These are phyloP conservation scores for Cathartes aura DNA, from an alignment of 2,113 vertebrate genomes.

Conservation along the genomic window DNA sequence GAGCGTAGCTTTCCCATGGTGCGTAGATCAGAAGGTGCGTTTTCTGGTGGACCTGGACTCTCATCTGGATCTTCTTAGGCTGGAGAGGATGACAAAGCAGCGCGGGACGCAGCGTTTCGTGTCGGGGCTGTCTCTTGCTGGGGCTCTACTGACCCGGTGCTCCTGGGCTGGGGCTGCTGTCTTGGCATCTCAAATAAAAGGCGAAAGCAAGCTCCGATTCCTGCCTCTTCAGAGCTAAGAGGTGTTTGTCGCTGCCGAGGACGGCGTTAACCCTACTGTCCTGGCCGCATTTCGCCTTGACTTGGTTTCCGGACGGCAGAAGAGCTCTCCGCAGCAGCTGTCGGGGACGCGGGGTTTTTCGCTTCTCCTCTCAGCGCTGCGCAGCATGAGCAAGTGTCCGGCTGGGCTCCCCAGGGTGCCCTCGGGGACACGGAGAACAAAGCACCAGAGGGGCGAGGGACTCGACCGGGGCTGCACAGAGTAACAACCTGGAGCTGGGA, in stretches of 20 bases:
- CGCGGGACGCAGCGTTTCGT: accelerated
- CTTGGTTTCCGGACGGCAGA: background rate
- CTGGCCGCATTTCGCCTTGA: background rate
- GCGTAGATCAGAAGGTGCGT: background rate
- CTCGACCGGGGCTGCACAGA: accelerated
- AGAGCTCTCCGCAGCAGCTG: background rate
- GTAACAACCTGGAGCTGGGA: background rate
- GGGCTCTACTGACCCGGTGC: background rate
- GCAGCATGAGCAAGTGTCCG: background rate
- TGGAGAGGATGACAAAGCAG: background rate
- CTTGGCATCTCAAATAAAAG: background rate
- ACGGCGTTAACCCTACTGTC: background rate
- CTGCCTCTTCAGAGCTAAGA: background rate
- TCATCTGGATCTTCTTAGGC: background rate
- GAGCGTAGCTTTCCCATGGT: background rate
- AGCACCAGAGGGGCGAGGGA: background rate
- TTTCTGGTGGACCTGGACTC: background rate
- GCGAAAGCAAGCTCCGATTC: background rate
- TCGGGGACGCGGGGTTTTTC: accelerated
- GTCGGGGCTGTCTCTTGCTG: background rate
- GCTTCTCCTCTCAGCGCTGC: accelerated
- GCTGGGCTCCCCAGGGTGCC: background rate
- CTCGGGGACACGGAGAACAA: background rate
- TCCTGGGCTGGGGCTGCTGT: background rate
- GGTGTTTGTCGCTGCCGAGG: background rate